Evolutionary conservation across 2,888 invertebrate species (phyloP), one percentile per base, ranked within the genome.

Genomic region (Pachliopta kotzebuea): DNA sequence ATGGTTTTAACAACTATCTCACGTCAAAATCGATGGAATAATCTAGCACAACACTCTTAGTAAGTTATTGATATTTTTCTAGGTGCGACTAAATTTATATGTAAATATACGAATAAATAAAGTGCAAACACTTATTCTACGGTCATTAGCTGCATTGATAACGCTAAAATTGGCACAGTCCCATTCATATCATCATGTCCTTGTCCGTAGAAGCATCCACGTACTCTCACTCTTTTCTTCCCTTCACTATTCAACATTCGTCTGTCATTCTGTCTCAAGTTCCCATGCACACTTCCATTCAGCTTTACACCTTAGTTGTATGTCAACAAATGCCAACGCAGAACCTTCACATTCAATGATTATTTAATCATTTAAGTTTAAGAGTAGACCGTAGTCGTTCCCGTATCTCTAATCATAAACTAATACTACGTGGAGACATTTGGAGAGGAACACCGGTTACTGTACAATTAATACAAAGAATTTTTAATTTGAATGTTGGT

Each of bases 71-170:
- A 90, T 91, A 90, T 91, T 90, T 90, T 84, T 80, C 91, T 91
- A 91, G 86, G 91, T 91, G 91, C 91, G 88, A 88, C 91, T 91
- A 91, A 90, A 82, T 84, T 88, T 90, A 88, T 88, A 85, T 81
- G 83, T 91, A 89, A 90, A 84, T 89, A 88, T 89, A 90, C 84
- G 90, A 90, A 90, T 91, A 91, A 90, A 90, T 91, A 92, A 92
- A 92, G 92, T 92, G 92, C 92, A 92, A 90, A 92, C 92, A 93
- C 92, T 92, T 92, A 93, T 84, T 76, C 92, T 93, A 93, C 88
- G 79, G 78, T 87, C 86, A 77, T 88, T 82, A 87, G 88, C 86
- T 81, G 86, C 84, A 81, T 86, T 84, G 78, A 80, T 83, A 81
- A 88, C 83, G 86, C 88, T 89, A 86, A 83, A 86, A 88, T 91